These are phyloP conservation scores for Psylliodes chrysocephalus DNA, from an alignment of 2,888 invertebrate species.

Conservation along the genomic window DNA sequence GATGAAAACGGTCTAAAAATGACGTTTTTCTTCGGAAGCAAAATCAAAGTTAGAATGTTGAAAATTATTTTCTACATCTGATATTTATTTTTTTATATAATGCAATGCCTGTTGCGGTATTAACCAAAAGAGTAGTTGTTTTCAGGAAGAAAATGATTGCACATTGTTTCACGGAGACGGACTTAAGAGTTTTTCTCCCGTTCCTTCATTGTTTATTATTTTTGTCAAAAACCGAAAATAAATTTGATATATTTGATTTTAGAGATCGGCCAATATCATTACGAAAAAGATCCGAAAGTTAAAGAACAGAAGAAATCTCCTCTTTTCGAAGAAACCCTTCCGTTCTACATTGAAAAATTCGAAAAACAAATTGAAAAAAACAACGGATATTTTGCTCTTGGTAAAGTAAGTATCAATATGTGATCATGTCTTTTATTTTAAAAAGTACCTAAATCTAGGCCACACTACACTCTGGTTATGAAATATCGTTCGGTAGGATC, in stretches of 20 bases:
- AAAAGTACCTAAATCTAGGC: too few relatives aligned
- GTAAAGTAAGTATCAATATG: conserved; percentile 54
- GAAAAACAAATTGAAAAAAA: conserved; percentile 70
- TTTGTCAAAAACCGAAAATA: too few relatives aligned
- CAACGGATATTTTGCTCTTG: conserved; percentile 69
- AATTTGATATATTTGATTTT: conserved; percentile 57
- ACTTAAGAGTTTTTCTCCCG: background rate
- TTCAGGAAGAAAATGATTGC: conserved; percentile 64
- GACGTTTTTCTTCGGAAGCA: too few relatives aligned
- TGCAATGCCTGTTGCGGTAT: too few relatives aligned
- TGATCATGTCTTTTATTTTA: background rate
- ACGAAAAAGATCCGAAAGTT: conserved; percentile 66
- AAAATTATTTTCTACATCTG: too few relatives aligned
- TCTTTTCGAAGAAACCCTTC: conserved; percentile 67
- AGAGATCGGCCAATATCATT: conserved; percentile 67
- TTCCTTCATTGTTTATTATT: background rate
- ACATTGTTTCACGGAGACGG: background rate
- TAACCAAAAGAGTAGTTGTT: too few relatives aligned
- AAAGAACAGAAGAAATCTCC: conserved; percentile 67
- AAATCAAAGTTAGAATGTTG: too few relatives aligned
- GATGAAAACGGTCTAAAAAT: too few relatives aligned
- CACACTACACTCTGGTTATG: too few relatives aligned
- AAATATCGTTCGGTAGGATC: background rate
- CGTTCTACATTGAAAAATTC: conserved; percentile 69
- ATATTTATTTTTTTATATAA: background rate